A percentile compares a stretch with the other conserved stretches of the same genome.
Conservation (phyloP, 2,797 vertebrate species). For the Tragelaphus eurycerus region DNA sequence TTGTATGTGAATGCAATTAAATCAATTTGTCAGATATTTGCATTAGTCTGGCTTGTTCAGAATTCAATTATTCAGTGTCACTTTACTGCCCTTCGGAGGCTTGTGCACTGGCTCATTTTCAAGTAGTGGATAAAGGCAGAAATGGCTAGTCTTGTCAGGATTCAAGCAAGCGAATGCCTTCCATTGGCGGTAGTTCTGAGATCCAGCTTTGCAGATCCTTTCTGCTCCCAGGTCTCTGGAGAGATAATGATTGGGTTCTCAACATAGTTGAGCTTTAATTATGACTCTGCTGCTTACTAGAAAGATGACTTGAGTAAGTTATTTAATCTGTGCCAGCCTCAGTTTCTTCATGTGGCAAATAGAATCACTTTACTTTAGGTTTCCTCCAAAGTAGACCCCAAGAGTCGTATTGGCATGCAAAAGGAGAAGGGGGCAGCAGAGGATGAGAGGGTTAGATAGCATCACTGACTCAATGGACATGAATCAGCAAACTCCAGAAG, state of each 20-base stretch:
- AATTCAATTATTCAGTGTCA: constrained; percentile 86
- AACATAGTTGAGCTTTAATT: not conserved
- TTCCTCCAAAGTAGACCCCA: not conserved
- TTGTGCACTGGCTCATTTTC: constrained; percentile 42
- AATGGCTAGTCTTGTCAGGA: not conserved
- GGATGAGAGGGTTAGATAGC: not conserved
- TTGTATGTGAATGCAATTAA: constrained; percentile 92
- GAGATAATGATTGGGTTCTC: not conserved
- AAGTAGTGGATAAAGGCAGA: constrained; percentile 43
- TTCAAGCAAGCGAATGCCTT: not conserved
- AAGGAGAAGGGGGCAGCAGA: not conserved
- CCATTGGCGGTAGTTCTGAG: not conserved
- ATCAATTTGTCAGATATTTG: constrained; percentile 92
- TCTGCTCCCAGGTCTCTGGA: not conserved
- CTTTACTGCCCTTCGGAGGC: constrained; percentile 79
- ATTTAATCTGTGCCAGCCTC: not conserved
- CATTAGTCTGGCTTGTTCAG: constrained; percentile 84
- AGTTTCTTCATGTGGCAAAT: not conserved
- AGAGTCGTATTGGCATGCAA: not conserved
- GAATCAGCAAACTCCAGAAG: not conserved
- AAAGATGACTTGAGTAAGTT: not conserved
- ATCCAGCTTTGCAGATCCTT: not conserved
- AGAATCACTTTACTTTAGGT: not conserved
- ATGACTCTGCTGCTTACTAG: not conserved
- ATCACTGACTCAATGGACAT: not conserved